Conservation (phyloP, 2,113 vertebrate species). For the Sakesphorus luctuosus region DNA sequence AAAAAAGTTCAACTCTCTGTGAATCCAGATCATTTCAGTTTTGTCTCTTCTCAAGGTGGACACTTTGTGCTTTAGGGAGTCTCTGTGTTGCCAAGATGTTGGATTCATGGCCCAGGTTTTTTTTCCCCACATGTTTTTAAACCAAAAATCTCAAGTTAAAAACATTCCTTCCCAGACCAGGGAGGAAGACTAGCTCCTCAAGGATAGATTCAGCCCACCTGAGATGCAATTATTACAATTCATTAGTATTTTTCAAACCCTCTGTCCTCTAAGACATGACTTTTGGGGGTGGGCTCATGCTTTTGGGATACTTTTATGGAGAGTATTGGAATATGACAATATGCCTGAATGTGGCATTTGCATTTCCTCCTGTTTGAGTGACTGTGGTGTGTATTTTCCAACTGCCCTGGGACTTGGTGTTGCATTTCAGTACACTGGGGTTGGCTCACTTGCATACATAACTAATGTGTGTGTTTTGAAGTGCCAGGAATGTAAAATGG, state of each 20-base stretch:
- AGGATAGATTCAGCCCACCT: neutral
- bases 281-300: neutral
- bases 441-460: neutral
- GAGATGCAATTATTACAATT: neutral
- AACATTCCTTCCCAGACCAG: neutral
- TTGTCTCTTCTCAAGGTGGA: neutral
- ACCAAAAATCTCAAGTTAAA: neutral
- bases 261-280: neutral
- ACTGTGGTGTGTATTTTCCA: neutral
- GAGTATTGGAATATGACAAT: neutral
- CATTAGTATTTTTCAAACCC: neutral
- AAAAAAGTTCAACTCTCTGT: neutral
- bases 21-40: neutral
- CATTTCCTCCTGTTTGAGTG: conserved; percentile 9
- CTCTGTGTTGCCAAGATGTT: neutral
- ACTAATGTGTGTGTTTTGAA: conserved; percentile 43
- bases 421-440: neutral
- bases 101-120: neutral
- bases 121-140: neutral
- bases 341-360: neutral
- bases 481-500: conserved; percentile 29
- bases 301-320: neutral
- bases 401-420: conserved; percentile 9
- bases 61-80: neutral
- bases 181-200: neutral